These are phyloP conservation scores for Macrophya annulata DNA, from an alignment of 2,888 invertebrate species.

Conservation along the genomic window DNA sequence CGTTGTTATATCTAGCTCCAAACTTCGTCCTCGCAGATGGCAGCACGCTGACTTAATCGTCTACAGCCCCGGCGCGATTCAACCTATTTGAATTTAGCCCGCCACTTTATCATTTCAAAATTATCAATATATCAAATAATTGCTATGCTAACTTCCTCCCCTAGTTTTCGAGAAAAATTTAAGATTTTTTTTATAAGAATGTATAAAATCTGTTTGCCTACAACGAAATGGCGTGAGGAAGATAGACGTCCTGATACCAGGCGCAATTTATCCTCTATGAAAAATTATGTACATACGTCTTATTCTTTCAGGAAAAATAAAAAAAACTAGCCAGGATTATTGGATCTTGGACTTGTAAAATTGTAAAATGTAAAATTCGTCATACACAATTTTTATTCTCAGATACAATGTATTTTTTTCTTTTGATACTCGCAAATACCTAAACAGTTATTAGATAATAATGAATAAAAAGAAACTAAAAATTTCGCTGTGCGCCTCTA, in stretches of 20 bases:
- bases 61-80: background rate
- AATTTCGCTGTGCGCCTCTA: background rate
- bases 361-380: conserved; percentile 7
- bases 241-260: too few species aligned
- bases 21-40: background rate
- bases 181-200: too few species aligned
- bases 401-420: conserved; percentile 24
- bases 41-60: background rate
- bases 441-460: conserved; percentile 17
- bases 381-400: conserved; percentile 50
- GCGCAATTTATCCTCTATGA: too few species aligned
- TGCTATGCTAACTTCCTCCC: too few species aligned
- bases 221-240: too few species aligned
- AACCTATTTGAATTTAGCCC: background rate
- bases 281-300: background rate
- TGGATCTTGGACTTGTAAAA: background rate
- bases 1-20: background rate
- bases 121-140: too few species aligned
- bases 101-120: background rate
- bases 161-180: too few species aligned
- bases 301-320: background rate
- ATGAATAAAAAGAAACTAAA: background rate
- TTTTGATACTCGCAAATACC: conserved; percentile 21
- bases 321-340: background rate
- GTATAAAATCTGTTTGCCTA: too few species aligned